Conservation (phyloP, 2,113 vertebrate genomes). For the Pteruthius melanotis region DNA sequence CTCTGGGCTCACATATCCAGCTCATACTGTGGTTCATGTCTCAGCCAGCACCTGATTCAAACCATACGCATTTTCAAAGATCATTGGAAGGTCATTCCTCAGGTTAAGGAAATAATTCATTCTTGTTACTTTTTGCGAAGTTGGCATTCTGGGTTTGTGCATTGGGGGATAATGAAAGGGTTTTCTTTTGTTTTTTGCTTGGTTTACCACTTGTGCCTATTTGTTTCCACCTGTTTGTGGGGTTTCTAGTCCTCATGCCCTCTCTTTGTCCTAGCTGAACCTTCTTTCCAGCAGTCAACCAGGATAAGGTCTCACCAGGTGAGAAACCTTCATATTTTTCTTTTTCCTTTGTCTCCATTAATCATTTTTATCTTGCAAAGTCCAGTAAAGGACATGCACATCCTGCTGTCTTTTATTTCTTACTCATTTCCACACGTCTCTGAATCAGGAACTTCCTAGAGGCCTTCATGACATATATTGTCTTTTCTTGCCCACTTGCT, state of each 20-base stretch:
- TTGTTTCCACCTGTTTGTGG: neutral
- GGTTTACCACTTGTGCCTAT: neutral
- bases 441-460: neutral
- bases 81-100: neutral
- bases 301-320: neutral
- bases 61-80: neutral
- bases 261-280: neutral
- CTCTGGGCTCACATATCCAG: neutral
- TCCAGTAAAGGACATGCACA: neutral
- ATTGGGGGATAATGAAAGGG: rapidly evolving
- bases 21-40: neutral
- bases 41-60: neutral
- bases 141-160: neutral
- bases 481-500: neutral
- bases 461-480: neutral
- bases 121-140: neutral
- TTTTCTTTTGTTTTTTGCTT: neutral
- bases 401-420: neutral
- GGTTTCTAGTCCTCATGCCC: neutral
- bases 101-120: neutral
- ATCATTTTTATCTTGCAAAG: neutral
- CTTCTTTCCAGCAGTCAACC: neutral
- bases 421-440: neutral
- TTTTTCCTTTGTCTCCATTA: neutral
- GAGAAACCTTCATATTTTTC: neutral